Percentiles rank a stretch among this genome's conserved stretches.
These are phyloP conservation scores for Eupithecia pulchellata DNA, from an alignment of 2,888 invertebrate species.

Conservation along the genomic window DNA sequence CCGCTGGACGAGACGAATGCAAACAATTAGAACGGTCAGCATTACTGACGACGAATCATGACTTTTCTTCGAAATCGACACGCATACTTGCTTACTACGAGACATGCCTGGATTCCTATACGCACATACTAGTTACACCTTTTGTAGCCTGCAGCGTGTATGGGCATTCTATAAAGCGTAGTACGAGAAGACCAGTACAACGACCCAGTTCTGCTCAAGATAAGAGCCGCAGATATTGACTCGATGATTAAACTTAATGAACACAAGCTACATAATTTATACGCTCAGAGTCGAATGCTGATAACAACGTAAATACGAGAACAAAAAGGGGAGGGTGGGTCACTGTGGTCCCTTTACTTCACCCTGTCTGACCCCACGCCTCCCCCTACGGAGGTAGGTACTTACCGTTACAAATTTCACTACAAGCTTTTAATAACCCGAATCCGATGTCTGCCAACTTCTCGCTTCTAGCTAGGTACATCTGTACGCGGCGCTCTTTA, in stretches of 20 bases:
- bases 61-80: slow-evolving; percentile 30
- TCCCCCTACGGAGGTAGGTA: slow-evolving; percentile 28
- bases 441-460: slow-evolving; percentile 33
- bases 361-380: slow-evolving; percentile 34
- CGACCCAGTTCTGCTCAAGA: slow-evolving; percentile 66
- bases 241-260: slow-evolving; percentile 56
- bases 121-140: slow-evolving; percentile 10
- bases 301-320: slow-evolving; percentile 42
- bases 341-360: slow-evolving; percentile 44
- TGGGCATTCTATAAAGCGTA: slow-evolving; percentile 31
- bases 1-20: slow-evolving; percentile 33
- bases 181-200: slow-evolving; percentile 60
- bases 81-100: slow-evolving; percentile 17
- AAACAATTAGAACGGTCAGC: slow-evolving; percentile 30
- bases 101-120: background rate
- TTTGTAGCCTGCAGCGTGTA: slow-evolving; percentile 26
- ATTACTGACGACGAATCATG: slow-evolving; percentile 22
- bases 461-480: slow-evolving; percentile 28
- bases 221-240: slow-evolving; percentile 64
- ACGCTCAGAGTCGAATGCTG: slow-evolving; percentile 35
- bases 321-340: slow-evolving; percentile 39
- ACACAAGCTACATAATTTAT: slow-evolving; percentile 34
- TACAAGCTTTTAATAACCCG: slow-evolving; percentile 35
- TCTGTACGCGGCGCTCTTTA: background rate
- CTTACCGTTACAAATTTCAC: slow-evolving; percentile 40